Evolutionary conservation across 1,140 invertebrate genomes (phyloP).

Genomic region (Heliconius melpomene): DNA sequence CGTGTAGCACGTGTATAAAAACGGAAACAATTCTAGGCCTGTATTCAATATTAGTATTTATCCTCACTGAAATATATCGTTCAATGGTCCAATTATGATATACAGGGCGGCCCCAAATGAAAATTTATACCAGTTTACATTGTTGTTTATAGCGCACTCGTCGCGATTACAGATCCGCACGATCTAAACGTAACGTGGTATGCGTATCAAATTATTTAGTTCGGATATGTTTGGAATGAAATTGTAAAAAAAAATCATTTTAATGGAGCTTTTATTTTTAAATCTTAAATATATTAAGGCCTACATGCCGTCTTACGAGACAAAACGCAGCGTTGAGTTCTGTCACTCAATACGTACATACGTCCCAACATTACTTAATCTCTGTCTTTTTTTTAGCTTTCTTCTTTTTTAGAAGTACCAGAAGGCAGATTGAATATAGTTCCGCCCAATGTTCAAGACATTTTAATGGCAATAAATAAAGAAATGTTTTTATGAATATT

Average conservation of each 20-base stretch:
- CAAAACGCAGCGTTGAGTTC: too few relatives aligned
- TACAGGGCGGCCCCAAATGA: constrained; percentile 4
- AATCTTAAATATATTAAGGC: background rate
- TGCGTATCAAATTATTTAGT: background rate
- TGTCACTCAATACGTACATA: too few relatives aligned
- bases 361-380: too few relatives aligned
- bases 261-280: background rate
- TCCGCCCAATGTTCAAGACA: too few relatives aligned
- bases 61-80: constrained; percentile 19
- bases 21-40: background rate
- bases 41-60: background rate
- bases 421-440: too few relatives aligned
- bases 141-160: constrained; percentile 25
- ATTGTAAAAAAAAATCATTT: too few relatives aligned
- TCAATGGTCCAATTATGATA: constrained; percentile 21
- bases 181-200: background rate
- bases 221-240: background rate
- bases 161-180: constrained; percentile 24
- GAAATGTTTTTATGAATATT: too few relatives aligned
- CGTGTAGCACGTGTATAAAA: background rate
- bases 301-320: too few relatives aligned
- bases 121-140: constrained; percentile 16
- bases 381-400: too few relatives aligned
- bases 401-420: too few relatives aligned
- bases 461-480: too few relatives aligned